Base-by-base conservation (phyloP, 1,140 invertebrate species). In the Anastrepha ludens region DNA sequence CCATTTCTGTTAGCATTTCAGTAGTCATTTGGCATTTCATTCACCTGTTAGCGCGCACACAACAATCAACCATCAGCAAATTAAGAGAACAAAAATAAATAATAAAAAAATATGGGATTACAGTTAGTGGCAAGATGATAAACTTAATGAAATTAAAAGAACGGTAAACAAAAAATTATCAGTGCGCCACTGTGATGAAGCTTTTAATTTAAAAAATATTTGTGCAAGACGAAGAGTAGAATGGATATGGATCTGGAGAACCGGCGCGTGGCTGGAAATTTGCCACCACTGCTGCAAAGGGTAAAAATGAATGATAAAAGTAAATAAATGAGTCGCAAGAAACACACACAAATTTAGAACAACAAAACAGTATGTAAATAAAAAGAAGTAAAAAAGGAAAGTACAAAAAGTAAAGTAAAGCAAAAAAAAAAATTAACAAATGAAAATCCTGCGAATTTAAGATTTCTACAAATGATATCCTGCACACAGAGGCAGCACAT, bases 381-480 rank as follows among this genome's bases (percentile, higher is more conserved):
- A 29, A 29, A 29, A 29, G 29, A 29, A 29, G 29, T 29, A 29
- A 29, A 29, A n/a, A n/a, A n/a, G n/a, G n/a, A n/a, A n/a, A n/a
- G n/a, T n/a, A n/a, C n/a, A n/a, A n/a, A n/a, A n/a, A 6, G 9
- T 67, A n/a, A n/a, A 67, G 64, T 29, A 55, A 2, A 55, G 20
- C 8, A 20, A 55, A 81, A 44, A 29, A 81, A 5, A 55, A 55
- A 62, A 3, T 8, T 62, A 70, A 11, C 41, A 74, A 2, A 74
- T 47, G 29, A n/a, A 29, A 81, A 81, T 81, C 74, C 74, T 81
- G 74, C 20, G 74, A 81, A 81, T 81, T 58, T 29, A 55, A 81
- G 74, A 81, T 81, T 81, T 81, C 74, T 9, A n/a, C 74, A 81
- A 81, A 81, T 81, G 74, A 81, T 81, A 81, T 81, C 74, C 74